These are phyloP conservation scores for Hyperoodon ampullatus DNA, from an alignment of 2,113 vertebrate genomes.

Conservation along the genomic window DNA sequence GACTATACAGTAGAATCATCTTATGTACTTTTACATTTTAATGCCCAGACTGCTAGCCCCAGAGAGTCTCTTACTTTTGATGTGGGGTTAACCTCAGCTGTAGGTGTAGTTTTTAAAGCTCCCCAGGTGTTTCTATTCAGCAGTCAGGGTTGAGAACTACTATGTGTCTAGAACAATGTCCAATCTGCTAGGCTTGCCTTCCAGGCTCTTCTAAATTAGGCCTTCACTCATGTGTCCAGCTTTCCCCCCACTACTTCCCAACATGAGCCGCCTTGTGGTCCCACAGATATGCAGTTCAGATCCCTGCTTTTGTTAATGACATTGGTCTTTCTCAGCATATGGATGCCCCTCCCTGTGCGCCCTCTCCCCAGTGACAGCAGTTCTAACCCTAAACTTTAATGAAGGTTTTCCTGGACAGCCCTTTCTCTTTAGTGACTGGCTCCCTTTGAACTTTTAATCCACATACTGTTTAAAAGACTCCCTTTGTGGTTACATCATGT, in stretches of 20 bases:
- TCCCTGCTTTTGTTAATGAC: constrained; percentile 25
- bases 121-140: background rate
- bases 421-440: background rate
- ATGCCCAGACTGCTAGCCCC: background rate
- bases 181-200: background rate
- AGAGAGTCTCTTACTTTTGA: constrained; percentile 14
- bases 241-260: background rate
- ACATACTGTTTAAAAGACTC: constrained; percentile 5
- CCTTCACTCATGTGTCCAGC: background rate
- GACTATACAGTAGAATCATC: background rate
- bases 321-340: background rate
- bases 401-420: background rate
- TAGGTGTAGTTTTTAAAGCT: background rate
- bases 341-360: no score
- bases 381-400: background rate
- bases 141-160: constrained; percentile 27
- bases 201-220: background rate
- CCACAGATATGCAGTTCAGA: background rate
- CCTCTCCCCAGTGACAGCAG: background rate
- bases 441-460: constrained; percentile 35
- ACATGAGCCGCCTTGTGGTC: background rate
- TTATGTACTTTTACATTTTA: constrained; percentile 25
- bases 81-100: background rate
- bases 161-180: background rate
- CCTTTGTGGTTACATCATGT: background rate